A percentile compares a stretch with the other conserved stretches of the same genome.
These are phyloP conservation scores for Choloepus didactylus DNA, from an alignment of 2,797 vertebrate species.

Conservation along the genomic window DNA sequence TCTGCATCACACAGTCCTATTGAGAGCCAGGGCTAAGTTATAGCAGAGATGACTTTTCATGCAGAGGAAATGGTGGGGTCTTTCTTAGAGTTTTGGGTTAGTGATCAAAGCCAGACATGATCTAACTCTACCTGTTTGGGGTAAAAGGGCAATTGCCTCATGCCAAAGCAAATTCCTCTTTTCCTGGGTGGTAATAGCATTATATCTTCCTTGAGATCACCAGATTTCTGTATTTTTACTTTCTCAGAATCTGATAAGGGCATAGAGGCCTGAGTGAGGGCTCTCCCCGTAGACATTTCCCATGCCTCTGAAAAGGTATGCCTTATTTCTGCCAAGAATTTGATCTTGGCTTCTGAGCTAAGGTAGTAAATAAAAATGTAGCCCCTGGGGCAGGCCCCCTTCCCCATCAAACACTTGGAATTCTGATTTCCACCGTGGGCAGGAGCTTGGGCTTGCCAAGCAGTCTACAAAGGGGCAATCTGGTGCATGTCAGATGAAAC, in stretches of 20 bases:
- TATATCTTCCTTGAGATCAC: not conserved
- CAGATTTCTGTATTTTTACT: not conserved
- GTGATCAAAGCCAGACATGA: conserved; percentile 2
- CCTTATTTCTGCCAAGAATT: not conserved
- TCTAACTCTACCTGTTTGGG: not conserved
- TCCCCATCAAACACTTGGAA: not conserved
- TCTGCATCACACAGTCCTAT: not conserved
- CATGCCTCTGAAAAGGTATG: not conserved
- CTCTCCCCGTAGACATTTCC: not conserved
- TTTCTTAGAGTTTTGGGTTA: not conserved
- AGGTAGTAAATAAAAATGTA: not conserved
- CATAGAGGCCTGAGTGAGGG: not conserved
- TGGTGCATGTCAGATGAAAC: too few relatives aligned
- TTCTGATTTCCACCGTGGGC: not conserved
- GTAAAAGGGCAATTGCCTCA: not conserved
- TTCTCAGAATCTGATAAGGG: not conserved
- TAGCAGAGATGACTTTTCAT: not conserved
- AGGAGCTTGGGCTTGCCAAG: not conserved
- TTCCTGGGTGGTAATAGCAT: not conserved
- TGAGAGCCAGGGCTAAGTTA: not conserved
- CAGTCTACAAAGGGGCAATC: not conserved
- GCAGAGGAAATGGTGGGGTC: not conserved
- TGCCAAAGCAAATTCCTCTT: not conserved
- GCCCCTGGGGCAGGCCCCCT: too few relatives aligned
- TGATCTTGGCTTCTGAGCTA: not conserved